These are phyloP conservation scores for Tiaroga cobitis DNA, from an alignment of 2,797 vertebrate genomes.

Conservation along the genomic window DNA sequence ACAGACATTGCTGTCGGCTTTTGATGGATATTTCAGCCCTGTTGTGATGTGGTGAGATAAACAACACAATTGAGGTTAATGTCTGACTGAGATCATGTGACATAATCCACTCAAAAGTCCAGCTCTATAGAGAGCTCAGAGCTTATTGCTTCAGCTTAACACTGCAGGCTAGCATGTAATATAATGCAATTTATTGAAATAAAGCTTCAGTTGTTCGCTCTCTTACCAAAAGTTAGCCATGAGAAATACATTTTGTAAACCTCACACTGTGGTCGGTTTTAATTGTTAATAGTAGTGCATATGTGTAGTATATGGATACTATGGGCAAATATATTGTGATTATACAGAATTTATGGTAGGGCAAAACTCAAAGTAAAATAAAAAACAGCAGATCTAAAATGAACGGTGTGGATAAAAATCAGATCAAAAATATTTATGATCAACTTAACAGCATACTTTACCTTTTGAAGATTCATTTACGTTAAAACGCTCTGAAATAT, in stretches of 20 bases:
- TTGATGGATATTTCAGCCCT: conserved; percentile 75
- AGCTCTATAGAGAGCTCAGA: neutral
- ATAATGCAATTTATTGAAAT: neutral
- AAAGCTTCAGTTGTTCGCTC: neutral
- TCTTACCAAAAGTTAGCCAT: neutral
- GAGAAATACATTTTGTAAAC: neutral
- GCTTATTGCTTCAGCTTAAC: neutral
- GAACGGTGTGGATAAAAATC: neutral
- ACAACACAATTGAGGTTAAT: conserved; percentile 14
- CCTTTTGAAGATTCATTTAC: conserved; percentile 69
- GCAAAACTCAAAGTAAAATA: neutral
- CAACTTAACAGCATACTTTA: conserved; percentile 66
- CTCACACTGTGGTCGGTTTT: neutral
- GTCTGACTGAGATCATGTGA: conserved; percentile 4
- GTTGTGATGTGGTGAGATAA: conserved; percentile 43
- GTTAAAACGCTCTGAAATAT: conserved; percentile 70
- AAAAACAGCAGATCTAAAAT: neutral
- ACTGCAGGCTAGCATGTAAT: neutral
- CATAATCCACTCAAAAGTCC: conserved; percentile 2
- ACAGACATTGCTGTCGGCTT: conserved; percentile 74
- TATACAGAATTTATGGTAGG: neutral
- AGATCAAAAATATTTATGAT: neutral
- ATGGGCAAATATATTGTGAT: neutral
- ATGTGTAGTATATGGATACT: neutral
- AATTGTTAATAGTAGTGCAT: too few relatives aligned